A percentile compares a stretch with the other conserved stretches of the same genome.
phyloP scores from a whole-genome alignment of 2,888 invertebrate genomes.

The Drosophila pseudotakahashii region DNA sequence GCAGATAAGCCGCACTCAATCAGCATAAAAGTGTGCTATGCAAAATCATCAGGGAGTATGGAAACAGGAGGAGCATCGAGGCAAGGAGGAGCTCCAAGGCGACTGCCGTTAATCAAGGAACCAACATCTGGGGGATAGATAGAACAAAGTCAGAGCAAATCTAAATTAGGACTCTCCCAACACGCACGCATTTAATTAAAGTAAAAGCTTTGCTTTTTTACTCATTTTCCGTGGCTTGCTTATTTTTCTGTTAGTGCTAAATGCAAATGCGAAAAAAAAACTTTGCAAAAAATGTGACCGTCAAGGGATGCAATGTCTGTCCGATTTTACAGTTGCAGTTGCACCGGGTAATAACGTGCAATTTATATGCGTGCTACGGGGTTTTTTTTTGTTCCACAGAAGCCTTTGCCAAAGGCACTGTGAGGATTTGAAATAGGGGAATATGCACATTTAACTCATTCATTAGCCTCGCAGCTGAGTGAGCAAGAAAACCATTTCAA shows the following conservation, averaged over 20 bases:
- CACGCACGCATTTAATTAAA: constrained; percentile 78
- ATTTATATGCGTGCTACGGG: constrained; percentile 69
- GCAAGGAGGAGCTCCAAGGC: constrained; percentile 22
- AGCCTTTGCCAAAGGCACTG: constrained; percentile 6
- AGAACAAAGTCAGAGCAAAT: constrained; percentile 51
- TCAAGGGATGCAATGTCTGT: constrained; percentile 58
- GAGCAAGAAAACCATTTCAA: neutral
- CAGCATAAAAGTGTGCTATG: constrained; percentile 72
- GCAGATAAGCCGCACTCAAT: constrained; percentile 75
- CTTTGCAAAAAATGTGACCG: constrained; percentile 52
- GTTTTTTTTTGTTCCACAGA: constrained; percentile 12
- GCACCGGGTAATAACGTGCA: constrained; percentile 64
- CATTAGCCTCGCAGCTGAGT: constrained; percentile 11
- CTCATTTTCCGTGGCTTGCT: constrained; percentile 29
- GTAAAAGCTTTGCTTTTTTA: constrained; percentile 69
- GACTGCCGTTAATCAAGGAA: constrained; percentile 67
- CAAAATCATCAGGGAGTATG: constrained; percentile 18
- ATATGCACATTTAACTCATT: constrained; percentile 14
- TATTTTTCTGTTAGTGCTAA: constrained; percentile 40
- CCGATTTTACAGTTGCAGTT: constrained; percentile 27
- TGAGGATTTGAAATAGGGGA: constrained; percentile 5
- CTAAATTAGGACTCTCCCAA: constrained; percentile 65
- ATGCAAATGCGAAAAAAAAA: constrained; percentile 40
- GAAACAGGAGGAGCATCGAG: constrained; percentile 1
- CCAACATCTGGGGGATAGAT: constrained; percentile 48